phyloP scores from a whole-genome alignment of 1,140 invertebrate genomes.

The Procambarus clarkii region DNA sequence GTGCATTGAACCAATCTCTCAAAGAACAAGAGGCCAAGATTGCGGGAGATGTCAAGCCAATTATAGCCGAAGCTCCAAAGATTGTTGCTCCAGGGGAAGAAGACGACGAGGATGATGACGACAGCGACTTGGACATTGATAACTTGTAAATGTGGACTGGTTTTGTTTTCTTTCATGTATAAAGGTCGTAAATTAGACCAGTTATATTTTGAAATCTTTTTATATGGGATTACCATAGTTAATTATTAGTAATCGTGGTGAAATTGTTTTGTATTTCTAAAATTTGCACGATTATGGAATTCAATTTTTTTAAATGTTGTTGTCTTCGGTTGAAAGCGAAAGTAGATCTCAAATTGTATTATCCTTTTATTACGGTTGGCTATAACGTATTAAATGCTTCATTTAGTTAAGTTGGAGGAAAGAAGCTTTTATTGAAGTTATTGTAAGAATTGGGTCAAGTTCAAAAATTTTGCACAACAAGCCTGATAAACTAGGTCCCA shows the following conservation, averaged over 20 bases:
- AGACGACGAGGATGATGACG: constrained; percentile 68
- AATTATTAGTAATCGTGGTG: too few species aligned
- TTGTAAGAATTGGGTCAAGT: background rate
- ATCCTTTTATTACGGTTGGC: background rate
- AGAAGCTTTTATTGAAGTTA: background rate
- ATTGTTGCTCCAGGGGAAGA: constrained; percentile 34
- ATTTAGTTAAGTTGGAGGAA: background rate
- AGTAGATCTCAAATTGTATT: background rate
- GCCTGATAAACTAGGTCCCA: background rate
- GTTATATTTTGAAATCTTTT: too few species aligned
- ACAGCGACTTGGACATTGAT: constrained; percentile 87
- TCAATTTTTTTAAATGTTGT: background rate
- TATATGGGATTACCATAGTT: too few species aligned
- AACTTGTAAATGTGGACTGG: constrained; percentile 83
- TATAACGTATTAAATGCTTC: background rate
- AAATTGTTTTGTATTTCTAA: too few species aligned
- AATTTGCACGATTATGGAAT: too few species aligned
- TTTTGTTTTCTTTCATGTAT: too few species aligned
- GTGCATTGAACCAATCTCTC: constrained; percentile 85
- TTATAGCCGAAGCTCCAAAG: constrained; percentile 74
- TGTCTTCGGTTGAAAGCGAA: background rate
- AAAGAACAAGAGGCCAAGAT: constrained; percentile 80
- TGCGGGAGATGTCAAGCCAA: constrained; percentile 77
- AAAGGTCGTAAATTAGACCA: too few species aligned
- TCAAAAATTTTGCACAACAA: background rate